phyloP scores from a whole-genome alignment of 2,797 vertebrate species.

The Enteromius unitaeniatus region DNA sequence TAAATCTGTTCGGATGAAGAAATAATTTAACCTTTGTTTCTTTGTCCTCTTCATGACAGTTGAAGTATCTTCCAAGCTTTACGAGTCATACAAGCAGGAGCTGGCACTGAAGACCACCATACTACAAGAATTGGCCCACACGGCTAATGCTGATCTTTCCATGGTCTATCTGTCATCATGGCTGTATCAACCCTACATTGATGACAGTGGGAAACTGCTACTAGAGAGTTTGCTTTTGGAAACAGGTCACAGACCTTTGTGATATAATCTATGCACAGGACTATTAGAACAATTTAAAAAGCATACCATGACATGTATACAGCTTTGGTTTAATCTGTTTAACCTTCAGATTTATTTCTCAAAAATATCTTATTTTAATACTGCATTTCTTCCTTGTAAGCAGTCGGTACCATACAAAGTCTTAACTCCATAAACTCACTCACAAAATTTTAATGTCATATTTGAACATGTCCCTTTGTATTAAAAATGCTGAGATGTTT shows the following conservation, averaged over 20 bases:
- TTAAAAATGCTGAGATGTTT: slow-evolving; percentile 65
- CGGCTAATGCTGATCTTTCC: slow-evolving; percentile 76
- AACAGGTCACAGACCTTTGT: slow-evolving; percentile 85
- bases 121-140: slow-evolving; percentile 85
- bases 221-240: slow-evolving; percentile 92
- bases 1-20: not conserved
- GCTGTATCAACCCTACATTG: slow-evolving; percentile 91
- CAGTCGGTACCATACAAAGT: slow-evolving; percentile 35
- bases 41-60: slow-evolving; percentile 72
- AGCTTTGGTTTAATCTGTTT: not conserved
- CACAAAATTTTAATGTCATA: slow-evolving; percentile 64
- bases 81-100: slow-evolving; percentile 84
- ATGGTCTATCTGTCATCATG: slow-evolving; percentile 90
- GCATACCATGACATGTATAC: not conserved
- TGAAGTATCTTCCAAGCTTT: slow-evolving; percentile 75
- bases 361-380: not conserved
- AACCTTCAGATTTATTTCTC: not conserved
- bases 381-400: not conserved
- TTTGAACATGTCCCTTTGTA: slow-evolving; percentile 61
- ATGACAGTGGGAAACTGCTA: slow-evolving; percentile 73
- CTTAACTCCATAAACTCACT: slow-evolving; percentile 46
- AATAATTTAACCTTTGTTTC: not conserved
- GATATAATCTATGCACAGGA: slow-evolving; percentile 11
- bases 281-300: not conserved
- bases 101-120: slow-evolving; percentile 83